phyloP scores from a whole-genome alignment of 2,797 vertebrate species.

The Perodicticus potto region DNA sequence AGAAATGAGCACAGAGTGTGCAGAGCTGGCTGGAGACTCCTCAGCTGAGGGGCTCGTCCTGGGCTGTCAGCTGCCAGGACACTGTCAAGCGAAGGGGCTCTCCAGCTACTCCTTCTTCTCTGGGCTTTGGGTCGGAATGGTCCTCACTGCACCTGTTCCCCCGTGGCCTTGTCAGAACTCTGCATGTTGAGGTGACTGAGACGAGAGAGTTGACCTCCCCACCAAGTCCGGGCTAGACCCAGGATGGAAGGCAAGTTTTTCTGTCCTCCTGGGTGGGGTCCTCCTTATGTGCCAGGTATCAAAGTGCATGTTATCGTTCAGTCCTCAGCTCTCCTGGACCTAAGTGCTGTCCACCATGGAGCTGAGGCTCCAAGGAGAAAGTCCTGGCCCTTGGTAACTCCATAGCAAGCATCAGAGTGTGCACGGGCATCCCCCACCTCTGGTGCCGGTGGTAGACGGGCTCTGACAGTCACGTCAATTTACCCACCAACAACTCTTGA shows the following conservation, averaged over 20 bases:
- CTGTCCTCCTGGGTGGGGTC: too few species aligned
- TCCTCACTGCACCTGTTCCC: background rate
- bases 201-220: background rate
- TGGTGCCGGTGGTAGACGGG: background rate
- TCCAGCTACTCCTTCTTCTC: background rate
- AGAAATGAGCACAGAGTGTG: background rate
- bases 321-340: background rate
- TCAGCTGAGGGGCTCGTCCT: rapidly evolving
- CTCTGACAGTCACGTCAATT: background rate
- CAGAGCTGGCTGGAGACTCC: background rate
- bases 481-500: background rate
- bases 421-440: too few species aligned
- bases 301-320: background rate
- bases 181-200: background rate
- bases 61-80: background rate
- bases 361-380: background rate
- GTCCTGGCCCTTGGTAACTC: background rate
- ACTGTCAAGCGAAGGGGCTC: background rate
- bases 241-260: background rate
- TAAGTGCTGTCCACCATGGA: background rate
- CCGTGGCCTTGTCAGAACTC: background rate
- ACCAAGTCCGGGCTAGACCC: background rate
- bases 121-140: background rate
- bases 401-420: background rate
- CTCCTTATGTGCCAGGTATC: background rate